Evolutionary conservation across 1,140 invertebrate genomes (phyloP), one percentile per base, ranked within the genome.

Genomic region (Caenorhabditis remanei): DNA sequence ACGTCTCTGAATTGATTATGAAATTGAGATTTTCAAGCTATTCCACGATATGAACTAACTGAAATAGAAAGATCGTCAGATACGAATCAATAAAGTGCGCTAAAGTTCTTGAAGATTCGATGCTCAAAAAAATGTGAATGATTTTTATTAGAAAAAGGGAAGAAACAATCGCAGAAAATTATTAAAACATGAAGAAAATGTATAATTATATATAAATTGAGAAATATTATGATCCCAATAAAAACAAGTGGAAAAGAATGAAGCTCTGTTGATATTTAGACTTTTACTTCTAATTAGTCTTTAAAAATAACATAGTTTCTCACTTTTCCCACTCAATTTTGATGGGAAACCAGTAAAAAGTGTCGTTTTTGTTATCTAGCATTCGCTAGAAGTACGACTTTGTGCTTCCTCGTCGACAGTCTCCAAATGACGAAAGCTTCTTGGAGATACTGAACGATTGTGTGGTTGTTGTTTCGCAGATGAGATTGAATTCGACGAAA

Each of bases 401-500:
- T 79, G 71, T 46, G 71, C 71, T 32, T 79, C 71, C 71, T 79
- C 71, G 46, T 79, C 71, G 4, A 79, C 71, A 3, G 71, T 79
- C 14, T 79, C 71, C 71, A 79, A 46, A 79, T 79, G 71, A 79
- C 46, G 46, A 24, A 19, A 50, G 11, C 46, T 40, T 14, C 46
- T 32, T 79, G 71, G 71, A 9, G 71, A 50, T n/a, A 79, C 46
- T 24, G 71, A 79, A 24, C 71, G 71, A 50, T 50, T 79, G n/a
- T 50, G 71, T 3, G 16, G 50, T 14, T 53, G 50, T 14, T 6
- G 9, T 32, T 50, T 53, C 40, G 11, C 16, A 50, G 41, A 19
- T 5, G 67, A 13, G 41, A 41, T 46, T n/a, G 56, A 21, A 58
- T 21, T 32, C 11, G 71, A 79, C 40, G 46, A n/a, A 50, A 21